These are phyloP conservation scores for Ascidia mentula DNA, from an alignment of 23 tunicate species.

Conservation along the genomic window DNA sequence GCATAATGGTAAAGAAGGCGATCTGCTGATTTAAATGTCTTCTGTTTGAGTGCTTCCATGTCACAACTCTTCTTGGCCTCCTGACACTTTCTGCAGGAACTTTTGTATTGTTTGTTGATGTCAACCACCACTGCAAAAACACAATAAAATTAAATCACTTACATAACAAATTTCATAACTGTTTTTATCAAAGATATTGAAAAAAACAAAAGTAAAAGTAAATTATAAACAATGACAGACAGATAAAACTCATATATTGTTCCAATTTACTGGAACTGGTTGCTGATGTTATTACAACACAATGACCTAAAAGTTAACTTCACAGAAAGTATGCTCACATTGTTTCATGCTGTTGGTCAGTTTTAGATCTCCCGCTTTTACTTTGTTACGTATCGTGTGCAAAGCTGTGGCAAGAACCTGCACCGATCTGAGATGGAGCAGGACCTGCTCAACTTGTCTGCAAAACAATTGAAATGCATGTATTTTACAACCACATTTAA, in stretches of 20 bases:
- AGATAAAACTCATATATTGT: no score
- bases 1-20: conserved; percentile 70
- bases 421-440: conserved; percentile 68
- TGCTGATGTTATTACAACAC: no score
- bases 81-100: conserved; percentile 44
- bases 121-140: conserved; percentile 29
- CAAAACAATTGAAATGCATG: no score
- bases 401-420: conserved; percentile 83
- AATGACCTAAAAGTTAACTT: not conserved
- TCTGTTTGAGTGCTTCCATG: conserved; percentile 11
- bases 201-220: no score
- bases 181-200: no score
- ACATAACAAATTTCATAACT: no score
- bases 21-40: conserved; percentile 66
- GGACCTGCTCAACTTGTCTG: conserved; percentile 77
- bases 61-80: conserved; percentile 47
- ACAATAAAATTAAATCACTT: no score
- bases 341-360: conserved; percentile 41
- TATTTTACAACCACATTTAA: no score
- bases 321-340: conserved; percentile 21
- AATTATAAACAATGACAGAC: no score
- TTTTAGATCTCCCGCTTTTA: conserved; percentile 36
- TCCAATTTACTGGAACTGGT: no score
- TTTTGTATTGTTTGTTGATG: conserved; percentile 68
- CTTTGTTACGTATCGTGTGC: conserved; percentile 73